Evolutionary conservation across 1,140 invertebrate genomes (phyloP).

Genomic region (Drosophila dunni): DNA sequence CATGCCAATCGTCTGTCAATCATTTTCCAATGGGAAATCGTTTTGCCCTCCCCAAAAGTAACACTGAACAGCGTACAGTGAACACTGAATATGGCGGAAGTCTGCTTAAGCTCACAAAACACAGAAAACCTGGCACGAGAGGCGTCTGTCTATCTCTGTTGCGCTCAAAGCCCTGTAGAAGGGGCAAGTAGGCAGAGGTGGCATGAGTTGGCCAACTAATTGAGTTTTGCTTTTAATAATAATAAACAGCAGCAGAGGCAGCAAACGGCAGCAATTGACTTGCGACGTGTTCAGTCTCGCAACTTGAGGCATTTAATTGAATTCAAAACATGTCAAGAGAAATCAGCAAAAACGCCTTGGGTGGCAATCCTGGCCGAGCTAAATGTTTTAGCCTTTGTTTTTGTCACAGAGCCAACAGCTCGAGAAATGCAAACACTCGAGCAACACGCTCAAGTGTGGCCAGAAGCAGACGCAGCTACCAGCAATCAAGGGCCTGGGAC

Average conservation of each 20-base stretch:
- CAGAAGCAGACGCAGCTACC: too few species aligned
- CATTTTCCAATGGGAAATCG: constrained; percentile 71
- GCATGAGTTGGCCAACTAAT: constrained; percentile 60
- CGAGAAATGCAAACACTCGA: constrained; percentile 67
- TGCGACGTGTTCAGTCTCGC: constrained; percentile 19
- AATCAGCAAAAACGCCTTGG: constrained; percentile 63
- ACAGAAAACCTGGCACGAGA: constrained; percentile 16
- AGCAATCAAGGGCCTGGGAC: too few species aligned
- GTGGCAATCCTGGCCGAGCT: constrained; percentile 51
- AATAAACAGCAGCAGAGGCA: constrained; percentile 65
- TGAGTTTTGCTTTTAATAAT: constrained; percentile 75
- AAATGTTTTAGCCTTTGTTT: constrained; percentile 9
- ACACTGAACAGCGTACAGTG: constrained; percentile 3
- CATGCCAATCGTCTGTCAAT: constrained; percentile 84
- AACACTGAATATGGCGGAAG: constrained; percentile 74
- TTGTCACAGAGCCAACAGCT: constrained; percentile 55
- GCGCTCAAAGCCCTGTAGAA: not conserved
- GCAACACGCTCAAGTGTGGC: constrained; percentile 16
- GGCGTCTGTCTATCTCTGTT: not conserved
- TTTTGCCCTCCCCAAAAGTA: constrained; percentile 11
- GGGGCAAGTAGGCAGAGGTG: not conserved
- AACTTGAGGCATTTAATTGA: constrained; percentile 70
- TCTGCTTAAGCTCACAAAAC: constrained; percentile 75
- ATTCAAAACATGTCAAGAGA: constrained; percentile 81
- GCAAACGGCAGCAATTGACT: constrained; percentile 24